These are phyloP conservation scores for Distichodus sexfasciatus DNA, from an alignment of 2,797 vertebrate species.

Conservation along the genomic window DNA sequence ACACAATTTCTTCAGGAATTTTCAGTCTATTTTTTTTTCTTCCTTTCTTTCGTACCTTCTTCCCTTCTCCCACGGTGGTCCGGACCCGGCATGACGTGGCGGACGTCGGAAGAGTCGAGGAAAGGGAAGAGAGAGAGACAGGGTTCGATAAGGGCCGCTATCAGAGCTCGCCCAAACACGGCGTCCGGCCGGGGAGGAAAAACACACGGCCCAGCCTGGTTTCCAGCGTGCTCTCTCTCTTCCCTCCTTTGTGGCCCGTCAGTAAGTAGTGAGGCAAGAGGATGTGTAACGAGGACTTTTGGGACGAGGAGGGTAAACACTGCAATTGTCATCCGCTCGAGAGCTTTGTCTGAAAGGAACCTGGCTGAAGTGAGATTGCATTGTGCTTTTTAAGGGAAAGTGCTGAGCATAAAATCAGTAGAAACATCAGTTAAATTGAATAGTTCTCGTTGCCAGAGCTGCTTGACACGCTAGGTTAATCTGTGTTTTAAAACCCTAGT, in stretches of 20 bases:
- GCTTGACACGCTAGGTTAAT: too few species aligned
- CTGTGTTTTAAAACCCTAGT: too few species aligned
- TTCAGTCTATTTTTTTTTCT: neutral
- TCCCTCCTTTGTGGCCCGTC: conserved; percentile 48
- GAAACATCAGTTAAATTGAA: too few species aligned
- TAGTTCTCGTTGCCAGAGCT: too few species aligned
- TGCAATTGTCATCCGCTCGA: conserved; percentile 40
- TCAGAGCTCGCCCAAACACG: conserved; percentile 52
- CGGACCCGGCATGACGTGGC: conserved; percentile 36
- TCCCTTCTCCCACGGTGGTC: conserved; percentile 29
- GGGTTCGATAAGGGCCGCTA: conserved; percentile 48
- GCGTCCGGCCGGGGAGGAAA: conserved; percentile 48
- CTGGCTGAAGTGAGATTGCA: conserved; percentile 1
- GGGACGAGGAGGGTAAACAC: conserved; percentile 36
- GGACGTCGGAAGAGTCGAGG: conserved; percentile 41
- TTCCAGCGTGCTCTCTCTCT: conserved; percentile 46
- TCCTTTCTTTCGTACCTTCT: neutral
- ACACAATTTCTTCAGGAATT: too few species aligned
- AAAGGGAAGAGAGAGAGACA: conserved; percentile 44
- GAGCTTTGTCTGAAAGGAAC: conserved; percentile 39
- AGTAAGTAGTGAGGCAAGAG: conserved; percentile 41
- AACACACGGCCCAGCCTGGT: conserved; percentile 40
- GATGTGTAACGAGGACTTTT: conserved; percentile 45
- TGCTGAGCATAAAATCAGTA: too few species aligned
- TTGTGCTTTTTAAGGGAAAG: too few species aligned